phyloP scores from a whole-genome alignment of 2,888 invertebrate species.

The Xylocampa areola region DNA sequence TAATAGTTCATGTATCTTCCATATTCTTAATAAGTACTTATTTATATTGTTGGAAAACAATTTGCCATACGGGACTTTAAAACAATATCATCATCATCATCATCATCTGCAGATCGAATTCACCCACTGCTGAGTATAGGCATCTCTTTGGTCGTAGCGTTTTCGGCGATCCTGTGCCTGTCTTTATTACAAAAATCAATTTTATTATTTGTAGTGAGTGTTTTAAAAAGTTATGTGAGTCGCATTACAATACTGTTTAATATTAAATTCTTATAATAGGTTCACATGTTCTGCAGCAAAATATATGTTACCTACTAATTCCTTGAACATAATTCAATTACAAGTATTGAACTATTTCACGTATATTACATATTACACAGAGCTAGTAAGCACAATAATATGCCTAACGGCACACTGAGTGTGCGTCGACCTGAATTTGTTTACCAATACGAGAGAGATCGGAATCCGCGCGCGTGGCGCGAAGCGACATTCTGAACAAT shows the following conservation, averaged over 20 bases:
- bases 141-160: too few relatives aligned
- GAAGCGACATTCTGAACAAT: conserved; percentile 85
- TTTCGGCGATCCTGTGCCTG: too few relatives aligned
- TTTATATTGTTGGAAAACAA: too few relatives aligned
- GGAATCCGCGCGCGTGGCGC: conserved; percentile 84
- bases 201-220: too few relatives aligned
- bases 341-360: conserved; percentile 68
- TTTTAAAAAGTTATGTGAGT: not conserved
- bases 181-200: too few relatives aligned
- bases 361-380: conserved; percentile 51
- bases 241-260: not conserved
- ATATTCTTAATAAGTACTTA: too few relatives aligned
- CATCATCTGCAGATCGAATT: too few relatives aligned
- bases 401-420: conserved; percentile 57
- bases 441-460: conserved; percentile 85
- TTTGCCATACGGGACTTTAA: too few relatives aligned
- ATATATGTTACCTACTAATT: conserved; percentile 66
- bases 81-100: too few relatives aligned
- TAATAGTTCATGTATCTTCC: too few relatives aligned
- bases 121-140: too few relatives aligned
- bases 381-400: conserved; percentile 62
- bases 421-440: conserved; percentile 77
- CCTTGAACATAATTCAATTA: conserved; percentile 82
- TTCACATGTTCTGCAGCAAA: conserved; percentile 31
- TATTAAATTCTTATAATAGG: conserved; percentile 11